A percentile compares a stretch with the other conserved stretches of the same genome.
phyloP scores from a whole-genome alignment of 37 sponge, comb jelly and placozoan species.

The Aplysina aerophoba region DNA sequence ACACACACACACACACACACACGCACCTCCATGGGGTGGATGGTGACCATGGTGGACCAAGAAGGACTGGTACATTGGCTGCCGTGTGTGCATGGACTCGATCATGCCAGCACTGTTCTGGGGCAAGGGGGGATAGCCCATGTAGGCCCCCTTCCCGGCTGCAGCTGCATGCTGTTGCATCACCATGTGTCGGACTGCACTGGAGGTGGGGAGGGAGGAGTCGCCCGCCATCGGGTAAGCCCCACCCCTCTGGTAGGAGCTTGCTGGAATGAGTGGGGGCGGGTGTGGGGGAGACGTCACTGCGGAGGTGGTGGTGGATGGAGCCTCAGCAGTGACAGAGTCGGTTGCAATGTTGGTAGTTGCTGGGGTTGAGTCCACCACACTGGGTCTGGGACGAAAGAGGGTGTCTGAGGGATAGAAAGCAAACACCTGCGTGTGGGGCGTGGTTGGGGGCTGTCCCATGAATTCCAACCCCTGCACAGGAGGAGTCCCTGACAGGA shows the following conservation, averaged over 20 bases:
- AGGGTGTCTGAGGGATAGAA: slow-evolving; percentile 22
- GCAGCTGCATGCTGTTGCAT: neutral
- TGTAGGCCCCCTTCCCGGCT: neutral
- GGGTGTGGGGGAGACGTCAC: neutral
- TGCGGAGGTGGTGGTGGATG: neutral
- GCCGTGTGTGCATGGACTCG: neutral
- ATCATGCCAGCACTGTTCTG: neutral
- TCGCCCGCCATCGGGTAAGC: slow-evolving; percentile 21
- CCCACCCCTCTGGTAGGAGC: neutral
- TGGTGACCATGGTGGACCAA: neutral
- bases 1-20: neutral
- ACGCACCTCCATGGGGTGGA: slow-evolving; percentile 5
- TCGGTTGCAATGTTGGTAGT: neutral
- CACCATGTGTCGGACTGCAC: neutral
- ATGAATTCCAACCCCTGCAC: slow-evolving; percentile 30
- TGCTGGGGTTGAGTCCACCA: neutral
- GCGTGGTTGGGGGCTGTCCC: slow-evolving; percentile 16
- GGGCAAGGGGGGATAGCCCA: neutral
- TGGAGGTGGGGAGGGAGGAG: slow-evolving; percentile 3
- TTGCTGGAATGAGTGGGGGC: slow-evolving; percentile 25
- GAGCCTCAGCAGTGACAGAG: neutral
- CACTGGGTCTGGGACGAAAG: neutral
- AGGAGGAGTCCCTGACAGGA: slow-evolving; percentile 22
- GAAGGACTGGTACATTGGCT: neutral
- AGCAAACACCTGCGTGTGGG: slow-evolving; percentile 34